Evolutionary conservation across 2,797 vertebrate species (phyloP).

Genomic region (Lemur catta): DNA sequence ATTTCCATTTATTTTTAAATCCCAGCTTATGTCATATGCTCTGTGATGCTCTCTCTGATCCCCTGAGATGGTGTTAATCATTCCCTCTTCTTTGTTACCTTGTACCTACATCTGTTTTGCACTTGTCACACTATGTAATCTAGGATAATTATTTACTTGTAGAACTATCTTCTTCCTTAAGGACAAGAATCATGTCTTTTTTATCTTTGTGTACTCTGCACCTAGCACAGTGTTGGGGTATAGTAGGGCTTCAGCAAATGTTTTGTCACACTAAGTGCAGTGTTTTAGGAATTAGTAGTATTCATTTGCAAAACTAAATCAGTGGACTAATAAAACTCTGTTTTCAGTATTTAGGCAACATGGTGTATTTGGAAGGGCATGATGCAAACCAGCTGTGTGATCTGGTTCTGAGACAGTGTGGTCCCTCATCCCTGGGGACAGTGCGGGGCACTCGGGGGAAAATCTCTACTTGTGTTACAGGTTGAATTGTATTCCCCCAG

Average conservation of each 20-base stretch:
- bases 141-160: not conserved
- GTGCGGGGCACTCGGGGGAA: not conserved
- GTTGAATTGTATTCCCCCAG: not conserved
- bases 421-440: not conserved
- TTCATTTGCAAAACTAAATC: not conserved
- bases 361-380: not conserved
- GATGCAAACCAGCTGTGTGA: not conserved
- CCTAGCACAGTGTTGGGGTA: not conserved
- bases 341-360: constrained; percentile 14
- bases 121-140: not conserved
- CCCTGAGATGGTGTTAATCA: not conserved
- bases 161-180: not conserved
- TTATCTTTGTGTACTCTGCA: not conserved
- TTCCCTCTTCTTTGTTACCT: not conserved
- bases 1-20: not conserved
- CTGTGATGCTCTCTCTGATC: not conserved
- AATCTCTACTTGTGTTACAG: not conserved
- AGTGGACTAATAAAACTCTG: not conserved
- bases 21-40: not conserved
- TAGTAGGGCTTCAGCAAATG: not conserved
- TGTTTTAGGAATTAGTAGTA: not conserved
- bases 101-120: not conserved
- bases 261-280: not conserved
- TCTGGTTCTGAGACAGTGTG: not conserved
- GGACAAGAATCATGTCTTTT: not conserved